phyloP scores from a whole-genome alignment of 2,797 vertebrate genomes.

The Danio tinwini region DNA sequence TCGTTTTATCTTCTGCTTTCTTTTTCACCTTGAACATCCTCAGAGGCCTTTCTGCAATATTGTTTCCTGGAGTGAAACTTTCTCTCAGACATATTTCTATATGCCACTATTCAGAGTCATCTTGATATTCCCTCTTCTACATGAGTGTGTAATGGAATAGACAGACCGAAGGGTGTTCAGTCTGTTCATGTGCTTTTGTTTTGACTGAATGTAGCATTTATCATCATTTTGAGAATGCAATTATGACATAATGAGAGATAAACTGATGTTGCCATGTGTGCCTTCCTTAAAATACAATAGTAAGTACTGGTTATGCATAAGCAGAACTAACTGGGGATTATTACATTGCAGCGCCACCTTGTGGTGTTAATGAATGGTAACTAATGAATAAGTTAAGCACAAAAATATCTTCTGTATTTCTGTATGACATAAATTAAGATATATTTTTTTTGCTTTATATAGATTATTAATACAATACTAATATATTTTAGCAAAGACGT shows the following conservation, averaged over 20 bases:
- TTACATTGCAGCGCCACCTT: slow-evolving; percentile 19
- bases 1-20: background rate
- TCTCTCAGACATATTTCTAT: background rate
- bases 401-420: background rate
- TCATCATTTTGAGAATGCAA: background rate
- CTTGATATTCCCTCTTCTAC: background rate
- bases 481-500: no score
- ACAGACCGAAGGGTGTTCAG: background rate
- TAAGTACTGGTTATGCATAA: background rate
- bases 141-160: background rate
- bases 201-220: background rate
- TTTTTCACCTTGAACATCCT: background rate
- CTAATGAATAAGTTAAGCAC: background rate
- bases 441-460: background rate
- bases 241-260: background rate
- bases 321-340: background rate
- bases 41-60: background rate
- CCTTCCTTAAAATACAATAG: background rate
- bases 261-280: background rate
- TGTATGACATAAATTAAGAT: background rate
- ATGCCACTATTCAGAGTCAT: background rate
- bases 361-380: background rate
- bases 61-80: background rate
- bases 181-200: background rate
- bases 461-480: background rate